Base-by-base conservation (phyloP, 1,140 invertebrate genomes). In the Acyrthosiphon pisum region DNA sequence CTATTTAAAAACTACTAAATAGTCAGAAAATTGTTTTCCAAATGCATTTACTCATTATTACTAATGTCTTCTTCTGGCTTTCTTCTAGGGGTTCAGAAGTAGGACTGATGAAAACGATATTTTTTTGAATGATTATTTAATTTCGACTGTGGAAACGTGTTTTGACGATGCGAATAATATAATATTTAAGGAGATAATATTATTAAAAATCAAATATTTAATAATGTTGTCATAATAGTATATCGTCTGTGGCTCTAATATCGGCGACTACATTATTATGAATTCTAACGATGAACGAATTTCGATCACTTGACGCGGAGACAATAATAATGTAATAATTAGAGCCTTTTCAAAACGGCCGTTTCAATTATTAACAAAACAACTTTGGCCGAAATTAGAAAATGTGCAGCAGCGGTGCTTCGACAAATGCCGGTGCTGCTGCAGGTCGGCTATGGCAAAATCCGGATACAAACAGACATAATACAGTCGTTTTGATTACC, bases 401-500 rank as follows among this genome's bases (percentile, higher is more conserved):
- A 76, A 76, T 14, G 60, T n/a, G 60, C 50, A 53, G 50, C 50
- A 23, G 50, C 41, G 41, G 41, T 11, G 26, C 26, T 56, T 56
- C 37, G 37, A 2, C 37, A 37, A 37, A 37, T 2, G 37, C 26
- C 8, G 23, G 7, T 9, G 26, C 9, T 8, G 60, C 60, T 18
- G 30, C n/a, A 76, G 60, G 60, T 76, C 60, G 14, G 60, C 60
- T 11, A 0, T 30, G 30, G 9, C 11, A 6, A 68, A 76, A 76
- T 76, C 60, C 30, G 60, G 60, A 76, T 2, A n/a, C 60, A 76
- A 76, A 76, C 60, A n/a, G 60, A 76, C 60, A 76, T 76, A 76
- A 76, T 76, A 76, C 60, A 76, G 60, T 76, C 14, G 60, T 76
- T 76, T 76, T 76, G 60, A 76, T 76, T 76, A 76, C 60, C 30